These are phyloP conservation scores for Meteorus cinctellus DNA, from an alignment of 2,888 invertebrate species.

Conservation along the genomic window DNA sequence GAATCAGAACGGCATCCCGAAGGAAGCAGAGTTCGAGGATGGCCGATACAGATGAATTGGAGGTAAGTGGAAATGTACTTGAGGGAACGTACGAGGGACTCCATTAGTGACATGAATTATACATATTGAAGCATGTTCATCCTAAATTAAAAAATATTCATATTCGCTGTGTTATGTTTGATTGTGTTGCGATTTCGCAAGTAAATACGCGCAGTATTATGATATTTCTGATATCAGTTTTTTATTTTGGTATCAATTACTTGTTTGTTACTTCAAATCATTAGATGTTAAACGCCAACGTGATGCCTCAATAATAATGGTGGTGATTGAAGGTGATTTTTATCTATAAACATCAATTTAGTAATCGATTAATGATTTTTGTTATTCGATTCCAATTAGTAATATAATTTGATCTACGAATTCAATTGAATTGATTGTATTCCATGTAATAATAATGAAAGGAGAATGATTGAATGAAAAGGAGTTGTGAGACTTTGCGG, in stretches of 20 bases:
- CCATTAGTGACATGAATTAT: constrained; percentile 4
- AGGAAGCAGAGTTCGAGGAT: constrained; percentile 69
- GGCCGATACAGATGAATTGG: constrained; percentile 71
- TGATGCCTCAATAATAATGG: background rate
- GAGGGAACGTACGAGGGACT: background rate
- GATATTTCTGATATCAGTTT: background rate
- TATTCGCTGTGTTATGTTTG: background rate
- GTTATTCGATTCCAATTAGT: background rate
- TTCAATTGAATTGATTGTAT: background rate
- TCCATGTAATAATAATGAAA: background rate
- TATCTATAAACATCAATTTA: background rate
- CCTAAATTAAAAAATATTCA: background rate
- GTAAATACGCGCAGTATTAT: too few species aligned
- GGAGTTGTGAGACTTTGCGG: background rate
- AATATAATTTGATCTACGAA: background rate
- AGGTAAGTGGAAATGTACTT: constrained; percentile 63
- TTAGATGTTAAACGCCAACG: background rate
- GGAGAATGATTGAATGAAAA: background rate
- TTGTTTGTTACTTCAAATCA: background rate
- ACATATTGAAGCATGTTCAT: background rate
- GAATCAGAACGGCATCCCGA: constrained; percentile 65
- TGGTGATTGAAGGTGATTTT: background rate
- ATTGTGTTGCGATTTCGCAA: background rate
- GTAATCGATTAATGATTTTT: background rate
- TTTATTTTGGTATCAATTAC: background rate